A percentile compares a stretch with the other conserved stretches of the same genome.
phyloP scores from a whole-genome alignment of 2,113 vertebrate species.

The Halcyon malimbica region DNA sequence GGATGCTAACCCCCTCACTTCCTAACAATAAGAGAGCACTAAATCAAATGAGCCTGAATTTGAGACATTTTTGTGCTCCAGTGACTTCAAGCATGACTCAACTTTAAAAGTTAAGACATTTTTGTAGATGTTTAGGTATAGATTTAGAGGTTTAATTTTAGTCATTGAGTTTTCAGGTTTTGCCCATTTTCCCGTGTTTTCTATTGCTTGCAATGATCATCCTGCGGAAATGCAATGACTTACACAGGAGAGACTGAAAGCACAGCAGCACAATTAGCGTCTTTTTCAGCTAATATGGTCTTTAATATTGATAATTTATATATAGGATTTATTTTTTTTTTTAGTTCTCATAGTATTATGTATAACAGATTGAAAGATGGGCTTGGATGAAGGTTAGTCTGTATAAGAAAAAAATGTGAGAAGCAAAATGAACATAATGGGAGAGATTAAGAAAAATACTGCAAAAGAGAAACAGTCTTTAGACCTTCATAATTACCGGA shows the following conservation, averaged over 20 bases:
- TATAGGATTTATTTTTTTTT: neutral
- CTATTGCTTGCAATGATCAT: neutral
- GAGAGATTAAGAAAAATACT: neutral
- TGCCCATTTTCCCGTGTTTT: neutral
- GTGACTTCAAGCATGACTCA: neutral
- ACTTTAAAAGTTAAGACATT: neutral
- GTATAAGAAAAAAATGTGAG: neutral
- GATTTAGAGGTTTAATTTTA: neutral
- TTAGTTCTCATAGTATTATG: neutral
- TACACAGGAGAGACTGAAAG: neutral
- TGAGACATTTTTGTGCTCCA: neutral
- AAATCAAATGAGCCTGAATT: neutral
- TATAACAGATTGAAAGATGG: neutral
- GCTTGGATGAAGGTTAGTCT: neutral
- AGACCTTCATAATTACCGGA: neutral
- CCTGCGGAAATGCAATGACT: neutral
- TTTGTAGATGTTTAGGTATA: neutral
- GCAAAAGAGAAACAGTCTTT: neutral
- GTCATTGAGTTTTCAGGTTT: neutral
- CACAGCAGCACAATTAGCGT: neutral
- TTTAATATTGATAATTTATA: neutral
- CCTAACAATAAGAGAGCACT: neutral
- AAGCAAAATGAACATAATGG: neutral
- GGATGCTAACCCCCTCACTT: neutral
- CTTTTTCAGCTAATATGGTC: neutral